Evolutionary conservation across 2,888 invertebrate genomes (phyloP), one percentile per base, ranked within the genome.

Genomic region (Caenorhabditis becei): DNA sequence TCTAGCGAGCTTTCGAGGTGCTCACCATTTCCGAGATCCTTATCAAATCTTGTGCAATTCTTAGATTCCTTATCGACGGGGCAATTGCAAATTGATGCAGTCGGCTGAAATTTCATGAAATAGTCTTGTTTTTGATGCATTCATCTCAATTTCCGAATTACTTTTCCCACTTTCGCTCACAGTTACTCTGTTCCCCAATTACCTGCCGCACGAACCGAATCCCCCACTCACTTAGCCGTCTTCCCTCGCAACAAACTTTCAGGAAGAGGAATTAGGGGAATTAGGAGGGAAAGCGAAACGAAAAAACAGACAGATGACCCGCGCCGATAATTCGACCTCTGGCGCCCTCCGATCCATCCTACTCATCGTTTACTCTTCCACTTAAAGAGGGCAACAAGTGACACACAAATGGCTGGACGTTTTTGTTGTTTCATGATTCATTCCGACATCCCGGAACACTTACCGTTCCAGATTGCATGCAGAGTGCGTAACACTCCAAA

Each of bases 401-500:
- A 63, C 49, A 66, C 41, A 44, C 44, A 56, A 56, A 67, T 67
- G 10, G 32, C 10, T 10, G 10, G 10, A 32, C 10, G 32, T 53
- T 51, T 47, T n/a, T 49, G 11, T 51, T 14, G 18, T n/a, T 32
- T 28, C 8, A 23, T 47, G n/a, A n/a, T 47, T 20, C 18, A 32
- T 41, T 5, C 3, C 26, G 24, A 47, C 4, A 35, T 20, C 18
- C 10, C 11, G 11, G n/a, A 28, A 20, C 23, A 56, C 83, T 77
- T 32, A 87, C 86, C 83, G 89, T 89, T 83, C 89, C 89, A 14
- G 87, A 83, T 41, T 82, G 78, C 83, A 88, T 87, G 63, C 89
- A 89, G 26, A 85, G 74, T 16, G 85, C 81, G 62, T 83, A 89
- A 67, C 89, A 89, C 74, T 89, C 88, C 37, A 89, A 67, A 53